Percentiles rank a stretch among this genome's conserved stretches.
Conservation (phyloP, 2,797 vertebrate species). For the Mareca penelope region DNA sequence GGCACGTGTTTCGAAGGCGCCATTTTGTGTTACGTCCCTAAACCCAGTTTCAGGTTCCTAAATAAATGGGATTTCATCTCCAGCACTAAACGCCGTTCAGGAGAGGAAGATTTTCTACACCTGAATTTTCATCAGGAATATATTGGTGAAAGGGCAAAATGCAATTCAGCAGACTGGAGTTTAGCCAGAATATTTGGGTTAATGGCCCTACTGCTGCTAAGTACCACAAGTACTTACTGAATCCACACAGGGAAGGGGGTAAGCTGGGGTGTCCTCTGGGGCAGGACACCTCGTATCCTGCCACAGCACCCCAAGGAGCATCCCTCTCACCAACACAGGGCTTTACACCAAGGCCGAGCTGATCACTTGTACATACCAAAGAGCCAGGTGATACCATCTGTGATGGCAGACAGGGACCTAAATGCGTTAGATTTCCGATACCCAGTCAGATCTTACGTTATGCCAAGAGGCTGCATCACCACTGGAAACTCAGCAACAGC, state of each 20-base stretch:
- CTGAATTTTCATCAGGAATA: not conserved
- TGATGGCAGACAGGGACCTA: not conserved
- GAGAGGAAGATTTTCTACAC: not conserved
- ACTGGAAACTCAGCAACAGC: not conserved
- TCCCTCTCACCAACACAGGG: rapidly evolving
- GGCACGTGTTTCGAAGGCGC: not conserved
- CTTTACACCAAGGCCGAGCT: rapidly evolving
- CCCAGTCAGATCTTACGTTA: not conserved
- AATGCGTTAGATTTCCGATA: not conserved
- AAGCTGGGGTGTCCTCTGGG: rapidly evolving
- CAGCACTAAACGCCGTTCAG: not conserved
- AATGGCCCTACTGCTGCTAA: not conserved
- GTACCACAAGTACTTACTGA: not conserved
- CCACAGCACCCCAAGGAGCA: rapidly evolving
- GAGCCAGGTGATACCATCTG: not conserved
- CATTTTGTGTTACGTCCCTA: not conserved
- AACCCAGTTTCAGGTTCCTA: not conserved
- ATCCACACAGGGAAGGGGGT: not conserved
- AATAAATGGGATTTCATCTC: not conserved
- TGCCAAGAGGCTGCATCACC: not conserved
- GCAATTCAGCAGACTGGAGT: not conserved
- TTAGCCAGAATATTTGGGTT: not conserved
- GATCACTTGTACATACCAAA: rapidly evolving
- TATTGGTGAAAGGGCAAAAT: not conserved
- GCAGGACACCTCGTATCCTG: not conserved